A percentile compares a stretch with the other conserved stretches of the same genome.
Conservation (phyloP, 2,888 invertebrate genomes). For the Drosophila anomalata region DNA sequence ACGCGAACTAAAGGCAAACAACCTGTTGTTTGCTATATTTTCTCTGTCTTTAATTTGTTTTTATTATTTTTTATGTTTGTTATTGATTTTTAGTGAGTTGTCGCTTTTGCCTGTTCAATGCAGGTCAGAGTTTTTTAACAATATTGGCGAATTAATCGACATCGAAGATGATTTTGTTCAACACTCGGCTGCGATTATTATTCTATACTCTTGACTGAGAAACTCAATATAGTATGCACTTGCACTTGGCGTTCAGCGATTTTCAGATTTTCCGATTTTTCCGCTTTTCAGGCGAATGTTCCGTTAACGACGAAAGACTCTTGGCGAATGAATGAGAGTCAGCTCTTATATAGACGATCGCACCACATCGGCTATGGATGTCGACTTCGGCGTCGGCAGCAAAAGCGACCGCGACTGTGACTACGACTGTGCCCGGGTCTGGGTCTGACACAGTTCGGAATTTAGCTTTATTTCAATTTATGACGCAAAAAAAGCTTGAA, state of each 20-base stretch:
- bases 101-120: constrained; percentile 77
- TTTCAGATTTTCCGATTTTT: constrained; percentile 14
- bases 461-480: constrained; percentile 53
- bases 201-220: constrained; percentile 18
- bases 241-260: constrained; percentile 48
- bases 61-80: constrained; percentile 14
- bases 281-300: constrained; percentile 28
- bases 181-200: constrained; percentile 40
- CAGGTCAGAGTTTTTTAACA: constrained; percentile 80
- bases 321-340: constrained; percentile 55
- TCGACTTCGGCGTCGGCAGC: constrained; percentile 8
- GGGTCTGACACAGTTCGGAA: constrained; percentile 50
- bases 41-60: constrained; percentile 8
- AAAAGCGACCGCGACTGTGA: constrained; percentile 13
- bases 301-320: constrained; percentile 54
- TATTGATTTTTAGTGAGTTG: constrained; percentile 11
- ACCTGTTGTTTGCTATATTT: constrained; percentile 42
- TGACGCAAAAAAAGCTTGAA: constrained; percentile 71
- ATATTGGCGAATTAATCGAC: constrained; percentile 82
- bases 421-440: constrained; percentile 17
- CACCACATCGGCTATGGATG: constrained; percentile 4
- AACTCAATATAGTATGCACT: constrained; percentile 40
- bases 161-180: constrained; percentile 74
- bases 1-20: constrained; percentile 68
- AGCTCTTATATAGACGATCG: constrained; percentile 51